Conservation (phyloP, 2,113 vertebrate genomes). For the Elanus axillaris region DNA sequence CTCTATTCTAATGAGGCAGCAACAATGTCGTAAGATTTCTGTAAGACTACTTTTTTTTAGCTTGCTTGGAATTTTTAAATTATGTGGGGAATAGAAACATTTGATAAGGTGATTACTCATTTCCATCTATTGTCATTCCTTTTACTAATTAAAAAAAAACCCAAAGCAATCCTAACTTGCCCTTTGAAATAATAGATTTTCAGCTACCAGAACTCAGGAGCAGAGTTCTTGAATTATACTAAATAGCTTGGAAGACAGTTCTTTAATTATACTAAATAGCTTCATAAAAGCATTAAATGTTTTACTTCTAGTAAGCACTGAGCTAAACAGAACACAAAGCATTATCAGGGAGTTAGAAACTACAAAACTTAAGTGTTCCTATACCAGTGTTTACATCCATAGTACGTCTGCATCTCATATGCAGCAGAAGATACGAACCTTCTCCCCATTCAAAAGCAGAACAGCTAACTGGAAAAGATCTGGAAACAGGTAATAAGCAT, state of each 20-base stretch:
- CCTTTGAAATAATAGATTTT: background rate
- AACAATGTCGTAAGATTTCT: fast-evolving
- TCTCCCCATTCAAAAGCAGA: background rate
- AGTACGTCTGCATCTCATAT: background rate
- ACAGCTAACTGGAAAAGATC: background rate
- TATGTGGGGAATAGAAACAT: background rate
- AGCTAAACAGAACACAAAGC: background rate
- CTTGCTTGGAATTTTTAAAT: background rate
- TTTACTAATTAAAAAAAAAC: background rate
- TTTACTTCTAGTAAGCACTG: background rate
- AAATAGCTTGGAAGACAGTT: too few species aligned
- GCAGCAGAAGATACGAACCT: background rate
- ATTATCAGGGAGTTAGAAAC: background rate
- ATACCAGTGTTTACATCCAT: fast-evolving
- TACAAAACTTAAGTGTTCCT: background rate
- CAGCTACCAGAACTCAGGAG: background rate
- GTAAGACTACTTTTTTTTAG: background rate
- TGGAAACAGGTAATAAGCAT: background rate
- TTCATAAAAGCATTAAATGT: background rate
- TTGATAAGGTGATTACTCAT: background rate
- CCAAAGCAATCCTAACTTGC: background rate
- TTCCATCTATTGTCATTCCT: background rate
- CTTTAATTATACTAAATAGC: background rate
- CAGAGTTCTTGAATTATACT: background rate
- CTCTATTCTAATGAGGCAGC: background rate